These are phyloP conservation scores for Drosophila pseudoananassae DNA, from an alignment of 1,140 invertebrate genomes.

Conservation along the genomic window DNA sequence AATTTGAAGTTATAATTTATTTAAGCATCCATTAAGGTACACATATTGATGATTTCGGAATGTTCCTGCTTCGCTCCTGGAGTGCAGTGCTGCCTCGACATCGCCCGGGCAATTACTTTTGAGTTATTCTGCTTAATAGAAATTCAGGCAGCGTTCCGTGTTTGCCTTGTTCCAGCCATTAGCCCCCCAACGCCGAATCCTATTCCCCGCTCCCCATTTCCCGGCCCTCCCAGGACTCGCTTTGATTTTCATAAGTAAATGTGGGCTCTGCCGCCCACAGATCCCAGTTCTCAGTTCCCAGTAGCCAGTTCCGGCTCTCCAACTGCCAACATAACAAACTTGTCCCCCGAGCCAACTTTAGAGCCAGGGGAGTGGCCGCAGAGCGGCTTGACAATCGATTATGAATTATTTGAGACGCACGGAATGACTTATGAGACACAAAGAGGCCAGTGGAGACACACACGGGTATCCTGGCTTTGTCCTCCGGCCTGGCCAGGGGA, in stretches of 20 bases:
- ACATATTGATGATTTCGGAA: slow-evolving; percentile 69
- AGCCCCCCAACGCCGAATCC: slow-evolving; percentile 10
- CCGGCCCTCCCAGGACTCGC: slow-evolving; percentile 57
- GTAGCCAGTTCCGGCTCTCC: too few relatives aligned
- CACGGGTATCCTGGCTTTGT: slow-evolving; percentile 26
- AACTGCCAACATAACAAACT: slow-evolving; percentile 54
- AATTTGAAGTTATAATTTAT: slow-evolving; percentile 83
- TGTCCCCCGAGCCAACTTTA: slow-evolving; percentile 46
- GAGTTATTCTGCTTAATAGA: slow-evolving; percentile 80
- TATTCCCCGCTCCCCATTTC: slow-evolving; percentile 5
- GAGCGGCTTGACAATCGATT: slow-evolving; percentile 71
- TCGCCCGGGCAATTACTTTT: slow-evolving; percentile 71
- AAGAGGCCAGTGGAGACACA: slow-evolving; percentile 47
- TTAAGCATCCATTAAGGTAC: slow-evolving; percentile 79
- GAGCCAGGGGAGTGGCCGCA: background rate
- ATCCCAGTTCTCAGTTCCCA: too few relatives aligned
- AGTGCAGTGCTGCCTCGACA: slow-evolving; percentile 56
- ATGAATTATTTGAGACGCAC: slow-evolving; percentile 82
- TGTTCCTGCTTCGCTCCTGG: slow-evolving; percentile 1
- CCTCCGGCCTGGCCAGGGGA: slow-evolving; percentile 16
- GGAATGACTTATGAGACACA: slow-evolving; percentile 83
- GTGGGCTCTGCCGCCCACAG: slow-evolving; percentile 35
- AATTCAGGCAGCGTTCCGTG: slow-evolving; percentile 75
- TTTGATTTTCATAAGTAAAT: slow-evolving; percentile 83
- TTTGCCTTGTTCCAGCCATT: slow-evolving; percentile 69